Evolutionary conservation across 2,888 invertebrate genomes (phyloP).

Genomic region (Apocheima hispidaria): DNA sequence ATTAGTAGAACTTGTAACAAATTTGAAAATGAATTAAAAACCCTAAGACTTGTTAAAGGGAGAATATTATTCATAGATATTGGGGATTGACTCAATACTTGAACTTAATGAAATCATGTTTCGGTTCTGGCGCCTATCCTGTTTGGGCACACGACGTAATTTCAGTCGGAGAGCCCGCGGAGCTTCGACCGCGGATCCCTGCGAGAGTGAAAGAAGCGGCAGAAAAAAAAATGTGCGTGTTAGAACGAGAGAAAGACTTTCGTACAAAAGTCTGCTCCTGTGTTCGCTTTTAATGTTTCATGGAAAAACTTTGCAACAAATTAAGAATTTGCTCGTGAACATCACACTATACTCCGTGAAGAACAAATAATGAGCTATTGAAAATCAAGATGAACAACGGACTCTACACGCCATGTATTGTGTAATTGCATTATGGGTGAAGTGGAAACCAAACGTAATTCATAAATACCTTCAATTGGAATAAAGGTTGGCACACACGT

Average conservation of each 20-base stretch:
- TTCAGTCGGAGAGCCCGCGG: not conserved
- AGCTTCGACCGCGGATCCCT: no score
- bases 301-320: not conserved
- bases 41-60: no score
- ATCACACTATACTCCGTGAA: conserved; percentile 25
- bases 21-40: no score
- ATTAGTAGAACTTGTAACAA: no score
- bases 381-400: not conserved
- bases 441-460: conserved; percentile 3
- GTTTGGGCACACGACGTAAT: not conserved
- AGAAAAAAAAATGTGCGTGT: no score
- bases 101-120: not conserved
- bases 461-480: conserved; percentile 61
- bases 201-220: not conserved
- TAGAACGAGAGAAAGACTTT: not conserved
- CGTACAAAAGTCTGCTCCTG: not conserved
- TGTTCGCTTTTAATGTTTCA: not conserved
- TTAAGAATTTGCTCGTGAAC: conserved; percentile 16
- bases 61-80: no score
- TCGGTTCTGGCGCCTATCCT: no score
- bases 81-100: no score
- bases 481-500: conserved; percentile 52
- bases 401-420: not conserved
- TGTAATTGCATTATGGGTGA: conserved; percentile 1
- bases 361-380: conserved; percentile 4